Base-by-base conservation (phyloP, 1,140 invertebrate genomes). In the Caenorhabditis tropicalis region DNA sequence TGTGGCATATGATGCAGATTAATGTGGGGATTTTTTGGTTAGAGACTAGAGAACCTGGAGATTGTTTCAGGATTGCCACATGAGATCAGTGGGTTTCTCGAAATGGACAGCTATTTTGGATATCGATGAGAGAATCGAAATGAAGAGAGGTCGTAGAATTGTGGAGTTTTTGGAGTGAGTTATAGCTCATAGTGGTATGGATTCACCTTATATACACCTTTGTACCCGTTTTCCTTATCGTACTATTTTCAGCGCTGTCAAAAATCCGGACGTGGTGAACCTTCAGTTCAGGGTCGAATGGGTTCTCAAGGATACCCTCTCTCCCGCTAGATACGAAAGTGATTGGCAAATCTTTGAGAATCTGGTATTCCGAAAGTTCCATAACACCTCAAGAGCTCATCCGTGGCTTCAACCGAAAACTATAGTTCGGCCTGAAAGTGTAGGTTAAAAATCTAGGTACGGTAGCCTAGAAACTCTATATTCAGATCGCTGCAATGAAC, bases 1-100 rank as follows among this genome's bases (percentile, higher is more conserved):
- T 53, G 48, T 81, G 79, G 79, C 79, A 81, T 27, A 81, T 29
- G 31, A 21, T 29, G 12, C 79, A 81, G 21, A 81, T 81, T 19
- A 51, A 81, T 51, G 79, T 81, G 31, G n/a, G n/a, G n/a, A n/a
- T n/a, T n/a, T n/a, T n/a, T n/a, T n/a, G 36, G 3, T 29, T 48
- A 12, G 10, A 2, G 9, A 19, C 4, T 3, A 16, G 6, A 29
- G 6, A 10, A 4, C 5, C 15, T 9, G 10, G 0, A 19, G 24
- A 24, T 27, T 27, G 7, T 12, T 43, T 43, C 10, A 80, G 74
- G 49, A 80, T 21, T 80, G 74, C 29, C 74, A 49, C 29, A 29
- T 46, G 15, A 29, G 74, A 31, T 39, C 9, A 10, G 27, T 29
- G 3, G 24, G 48, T 12, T 51, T 49, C n/a, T 10, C 74, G 19